phyloP scores from a whole-genome alignment of 53 echinoderm and acorn worm species.

The Hippasteria phrygiana region DNA sequence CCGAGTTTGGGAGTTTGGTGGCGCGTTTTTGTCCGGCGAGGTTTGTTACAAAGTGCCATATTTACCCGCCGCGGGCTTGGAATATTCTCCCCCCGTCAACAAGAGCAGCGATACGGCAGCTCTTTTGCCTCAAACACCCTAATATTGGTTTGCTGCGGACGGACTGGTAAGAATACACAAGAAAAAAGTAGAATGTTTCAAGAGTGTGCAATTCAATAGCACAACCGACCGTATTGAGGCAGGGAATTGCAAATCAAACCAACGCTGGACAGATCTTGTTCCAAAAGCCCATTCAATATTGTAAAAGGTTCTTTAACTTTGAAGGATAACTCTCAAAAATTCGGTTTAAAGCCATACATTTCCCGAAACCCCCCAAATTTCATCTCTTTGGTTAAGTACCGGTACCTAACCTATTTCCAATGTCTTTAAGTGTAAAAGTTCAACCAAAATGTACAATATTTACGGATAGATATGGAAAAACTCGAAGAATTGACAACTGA shows the following conservation, averaged over 20 bases:
- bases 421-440: no score
- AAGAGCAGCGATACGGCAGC: conserved; percentile 19
- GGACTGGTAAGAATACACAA: neutral
- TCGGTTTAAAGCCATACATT: no score
- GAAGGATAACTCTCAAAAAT: no score
- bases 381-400: no score
- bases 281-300: neutral
- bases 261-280: neutral
- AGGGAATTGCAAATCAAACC: neutral
- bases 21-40: conserved; percentile 40
- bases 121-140: neutral
- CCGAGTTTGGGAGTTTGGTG: conserved; percentile 37
- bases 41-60: conserved; percentile 65
- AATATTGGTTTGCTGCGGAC: neutral
- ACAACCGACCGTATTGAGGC: neutral
- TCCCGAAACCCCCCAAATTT: no score
- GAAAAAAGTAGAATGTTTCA: neutral
- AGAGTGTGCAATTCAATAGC: conserved; percentile 34
- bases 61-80: conserved; percentile 53
- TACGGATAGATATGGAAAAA: no score
- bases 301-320: neutral
- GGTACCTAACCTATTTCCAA: no score
- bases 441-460: no score
- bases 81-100: neutral
- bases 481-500: no score